Percentiles rank a stretch among this genome's conserved stretches.
phyloP scores from a whole-genome alignment of 1,140 invertebrate genomes.

The Ganaspis sp. region DNA sequence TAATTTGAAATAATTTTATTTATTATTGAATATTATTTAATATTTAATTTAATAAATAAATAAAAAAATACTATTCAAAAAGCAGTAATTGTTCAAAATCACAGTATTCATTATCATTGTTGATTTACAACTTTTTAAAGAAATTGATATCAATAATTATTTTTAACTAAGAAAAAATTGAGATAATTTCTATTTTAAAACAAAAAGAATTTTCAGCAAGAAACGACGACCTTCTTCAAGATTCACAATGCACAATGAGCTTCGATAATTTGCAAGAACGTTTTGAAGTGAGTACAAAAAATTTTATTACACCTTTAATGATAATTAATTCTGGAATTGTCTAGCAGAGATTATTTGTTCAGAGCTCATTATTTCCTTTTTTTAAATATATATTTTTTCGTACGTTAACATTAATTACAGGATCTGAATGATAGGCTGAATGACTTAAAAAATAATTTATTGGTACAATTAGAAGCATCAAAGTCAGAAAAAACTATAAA shows the following conservation, averaged over 20 bases:
- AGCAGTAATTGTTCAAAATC: too few species aligned
- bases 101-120: too few species aligned
- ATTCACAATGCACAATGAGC: not conserved
- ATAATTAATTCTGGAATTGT: too few species aligned
- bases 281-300: constrained; percentile 16
- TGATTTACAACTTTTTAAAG: too few species aligned
- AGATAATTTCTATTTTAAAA: not conserved
- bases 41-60: too few species aligned
- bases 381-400: not conserved
- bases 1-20: not conserved
- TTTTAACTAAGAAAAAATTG: not conserved
- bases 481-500: not conserved
- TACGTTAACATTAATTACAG: not conserved
- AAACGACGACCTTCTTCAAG: not conserved
- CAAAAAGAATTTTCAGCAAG: not conserved
- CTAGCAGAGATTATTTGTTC: too few species aligned
- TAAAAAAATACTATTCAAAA: too few species aligned
- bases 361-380: too few species aligned
- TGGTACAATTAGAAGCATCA: not conserved
- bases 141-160: too few species aligned
- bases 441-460: constrained; percentile 12
- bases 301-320: not conserved
- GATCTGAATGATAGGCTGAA: constrained; percentile 30
- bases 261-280: constrained; percentile 1
- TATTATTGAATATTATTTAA: not conserved